Percentiles rank a stretch among this genome's conserved stretches.
Conservation (phyloP, 30 jellyfish, hydroid and myxozoan species). For the Aurelia sp. region DNA sequence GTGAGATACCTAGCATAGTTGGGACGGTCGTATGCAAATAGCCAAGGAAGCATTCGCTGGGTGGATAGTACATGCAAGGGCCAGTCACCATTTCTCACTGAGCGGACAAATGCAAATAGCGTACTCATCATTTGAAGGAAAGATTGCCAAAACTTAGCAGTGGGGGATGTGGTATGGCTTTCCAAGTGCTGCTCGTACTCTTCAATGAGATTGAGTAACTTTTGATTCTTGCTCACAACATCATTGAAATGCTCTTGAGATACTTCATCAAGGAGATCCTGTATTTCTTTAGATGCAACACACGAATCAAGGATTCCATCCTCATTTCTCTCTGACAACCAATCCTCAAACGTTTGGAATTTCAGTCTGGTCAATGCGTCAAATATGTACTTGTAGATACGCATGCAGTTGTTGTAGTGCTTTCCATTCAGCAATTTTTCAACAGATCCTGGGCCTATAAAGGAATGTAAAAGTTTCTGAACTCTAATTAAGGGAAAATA, state of each 20-base stretch:
- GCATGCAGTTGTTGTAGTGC: conserved; percentile 56
- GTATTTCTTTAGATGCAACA: conserved; percentile 1
- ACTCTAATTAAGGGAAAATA: too few species aligned
- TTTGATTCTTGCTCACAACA: not conserved
- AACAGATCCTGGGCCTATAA: conserved; percentile 12
- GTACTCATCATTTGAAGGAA: too few species aligned
- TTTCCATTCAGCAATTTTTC: conserved; percentile 41
- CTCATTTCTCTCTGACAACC: too few species aligned
- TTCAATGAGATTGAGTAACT: too few species aligned
- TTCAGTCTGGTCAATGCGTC: too few species aligned
- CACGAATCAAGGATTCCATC: not conserved
- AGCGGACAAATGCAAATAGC: not conserved
- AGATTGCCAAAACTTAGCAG: too few species aligned
- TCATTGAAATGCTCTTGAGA: conserved; percentile 3
- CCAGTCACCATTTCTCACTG: conserved; percentile 51
- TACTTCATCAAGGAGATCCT: conserved; percentile 1
- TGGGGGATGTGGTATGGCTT: too few species aligned
- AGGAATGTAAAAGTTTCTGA: not conserved
- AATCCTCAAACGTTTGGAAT: too few species aligned
- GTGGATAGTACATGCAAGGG: conserved; percentile 23
- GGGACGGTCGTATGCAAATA: conserved; percentile 50
- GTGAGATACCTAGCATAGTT: conserved; percentile 47
- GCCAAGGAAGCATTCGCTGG: conserved; percentile 44
- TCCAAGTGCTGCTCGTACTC: too few species aligned
- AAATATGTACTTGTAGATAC: not conserved